Evolutionary conservation across 2,797 vertebrate species (phyloP).

Genomic region (Helostoma temminkii): DNA sequence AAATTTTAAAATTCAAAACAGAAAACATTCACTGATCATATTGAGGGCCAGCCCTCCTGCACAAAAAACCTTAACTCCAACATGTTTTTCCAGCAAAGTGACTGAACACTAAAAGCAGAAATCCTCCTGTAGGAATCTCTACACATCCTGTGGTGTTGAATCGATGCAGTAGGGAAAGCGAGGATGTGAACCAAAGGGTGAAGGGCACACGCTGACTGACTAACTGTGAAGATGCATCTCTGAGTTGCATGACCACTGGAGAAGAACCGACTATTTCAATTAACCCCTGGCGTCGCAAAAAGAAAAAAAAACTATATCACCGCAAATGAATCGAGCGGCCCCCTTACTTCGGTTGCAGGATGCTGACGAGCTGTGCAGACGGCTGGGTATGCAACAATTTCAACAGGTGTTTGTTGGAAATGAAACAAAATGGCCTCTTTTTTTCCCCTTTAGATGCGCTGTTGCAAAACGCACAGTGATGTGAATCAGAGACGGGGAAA

Average conservation of each 20-base stretch:
- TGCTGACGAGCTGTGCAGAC: conserved; percentile 44
- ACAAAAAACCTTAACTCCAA: background rate
- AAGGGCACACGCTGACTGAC: conserved; percentile 58
- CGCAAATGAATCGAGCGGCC: conserved; percentile 29
- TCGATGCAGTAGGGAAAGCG: conserved; percentile 57
- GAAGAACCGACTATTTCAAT: conserved; percentile 18
- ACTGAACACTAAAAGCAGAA: conserved; percentile 10
- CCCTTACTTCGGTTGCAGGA: conserved; percentile 27
- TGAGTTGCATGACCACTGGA: conserved; percentile 47
- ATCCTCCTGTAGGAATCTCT: conserved; percentile 27
- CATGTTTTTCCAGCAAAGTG: conserved; percentile 30
- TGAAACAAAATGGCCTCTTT: conserved; percentile 69
- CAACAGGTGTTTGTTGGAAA: conserved; percentile 80
- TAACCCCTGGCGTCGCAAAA: conserved; percentile 19
- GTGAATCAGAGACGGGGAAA: conserved; percentile 6
- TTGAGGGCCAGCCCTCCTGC: background rate
- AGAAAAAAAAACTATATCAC: conserved; percentile 21
- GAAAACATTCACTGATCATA: background rate
- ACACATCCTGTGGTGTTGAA: conserved; percentile 53
- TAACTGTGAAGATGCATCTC: conserved; percentile 57
- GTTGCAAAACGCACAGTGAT: conserved; percentile 20
- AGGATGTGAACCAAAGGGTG: conserved; percentile 50
- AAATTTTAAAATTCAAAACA: background rate
- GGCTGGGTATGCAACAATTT: conserved; percentile 51
- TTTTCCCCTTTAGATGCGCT: background rate